Conservation (phyloP, 2,797 vertebrate species). For the Typhlichthys eigenmanni region DNA sequence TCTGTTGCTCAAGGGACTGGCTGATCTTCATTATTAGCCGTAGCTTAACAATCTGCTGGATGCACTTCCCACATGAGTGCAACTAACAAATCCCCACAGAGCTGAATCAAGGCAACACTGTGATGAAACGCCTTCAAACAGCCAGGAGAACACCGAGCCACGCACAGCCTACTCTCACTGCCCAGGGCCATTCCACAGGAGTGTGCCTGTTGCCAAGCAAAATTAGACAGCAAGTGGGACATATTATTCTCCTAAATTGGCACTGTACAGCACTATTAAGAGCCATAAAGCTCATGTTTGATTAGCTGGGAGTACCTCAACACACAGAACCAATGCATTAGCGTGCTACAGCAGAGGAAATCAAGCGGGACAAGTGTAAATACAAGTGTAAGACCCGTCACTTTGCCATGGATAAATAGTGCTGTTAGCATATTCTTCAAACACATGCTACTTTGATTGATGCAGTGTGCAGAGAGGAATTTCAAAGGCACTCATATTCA, state of each 20-base stretch:
- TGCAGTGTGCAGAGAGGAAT: constrained; percentile 2
- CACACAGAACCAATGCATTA: constrained; percentile 44
- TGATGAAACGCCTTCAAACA: constrained; percentile 81
- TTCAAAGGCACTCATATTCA: constrained; percentile 5
- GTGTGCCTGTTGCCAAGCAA: constrained; percentile 75
- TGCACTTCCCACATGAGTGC: constrained; percentile 78
- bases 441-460: constrained; percentile 30
- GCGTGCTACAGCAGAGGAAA: constrained; percentile 23
- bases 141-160: constrained; percentile 67
- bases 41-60: constrained; percentile 76
- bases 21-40: constrained; percentile 77
- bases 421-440: constrained; percentile 28
- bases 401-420: constrained; percentile 42
- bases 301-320: constrained; percentile 60
- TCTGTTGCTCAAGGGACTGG: constrained; percentile 67
- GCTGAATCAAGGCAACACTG: constrained; percentile 75
- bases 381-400: constrained; percentile 34
- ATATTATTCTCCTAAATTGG: constrained; percentile 77
- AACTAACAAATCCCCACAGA: constrained; percentile 78
- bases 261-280: constrained; percentile 74
- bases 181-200: constrained; percentile 74
- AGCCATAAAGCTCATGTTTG: constrained; percentile 69
- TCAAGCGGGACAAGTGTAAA: constrained; percentile 31
- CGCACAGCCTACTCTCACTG: constrained; percentile 68
- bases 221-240: constrained; percentile 79